phyloP scores from a whole-genome alignment of 2,888 invertebrate species.

The Steinernema carpocapsae region DNA sequence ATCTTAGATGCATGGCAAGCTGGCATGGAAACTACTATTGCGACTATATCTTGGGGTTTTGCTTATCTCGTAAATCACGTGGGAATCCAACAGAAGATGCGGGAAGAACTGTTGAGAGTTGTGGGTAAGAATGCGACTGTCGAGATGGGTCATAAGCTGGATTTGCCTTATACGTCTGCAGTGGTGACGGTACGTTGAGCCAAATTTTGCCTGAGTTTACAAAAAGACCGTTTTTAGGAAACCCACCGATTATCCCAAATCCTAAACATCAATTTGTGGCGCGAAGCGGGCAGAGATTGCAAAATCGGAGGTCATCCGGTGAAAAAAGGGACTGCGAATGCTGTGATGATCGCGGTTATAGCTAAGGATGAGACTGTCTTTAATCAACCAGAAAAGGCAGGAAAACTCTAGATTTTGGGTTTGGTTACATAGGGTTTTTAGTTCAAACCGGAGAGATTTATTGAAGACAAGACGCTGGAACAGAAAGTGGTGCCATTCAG shows the following conservation, averaged over 20 bases:
- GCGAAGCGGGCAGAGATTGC: background rate
- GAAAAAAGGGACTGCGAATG: constrained; percentile 2
- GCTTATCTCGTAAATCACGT: background rate
- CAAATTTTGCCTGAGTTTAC: background rate
- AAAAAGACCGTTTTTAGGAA: background rate
- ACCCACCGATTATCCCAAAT: background rate
- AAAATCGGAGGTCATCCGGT: background rate
- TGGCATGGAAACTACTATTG: constrained; percentile 20
- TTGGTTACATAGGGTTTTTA: background rate
- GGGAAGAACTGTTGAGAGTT: constrained; percentile 6
- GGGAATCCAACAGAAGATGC: constrained; percentile 15
- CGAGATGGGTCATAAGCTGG: background rate
- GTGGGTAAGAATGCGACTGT: constrained; percentile 2
- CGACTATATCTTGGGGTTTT: constrained; percentile 6
- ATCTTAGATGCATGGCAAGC: constrained; percentile 21
- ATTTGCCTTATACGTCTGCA: constrained; percentile 6
- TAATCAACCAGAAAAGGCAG: background rate
- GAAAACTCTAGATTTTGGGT: background rate
- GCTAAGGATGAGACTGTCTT: constrained; percentile 10
- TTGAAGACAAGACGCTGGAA: constrained; percentile 17
- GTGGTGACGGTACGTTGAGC: constrained; percentile 8
- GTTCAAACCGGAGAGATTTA: constrained; percentile 18
- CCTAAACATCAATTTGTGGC: background rate
- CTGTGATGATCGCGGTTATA: constrained; percentile 1
- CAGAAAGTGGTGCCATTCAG: constrained; percentile 26